Base-by-base conservation (phyloP, 2,797 vertebrate genomes). In the Hippocampus kuda region DNA sequence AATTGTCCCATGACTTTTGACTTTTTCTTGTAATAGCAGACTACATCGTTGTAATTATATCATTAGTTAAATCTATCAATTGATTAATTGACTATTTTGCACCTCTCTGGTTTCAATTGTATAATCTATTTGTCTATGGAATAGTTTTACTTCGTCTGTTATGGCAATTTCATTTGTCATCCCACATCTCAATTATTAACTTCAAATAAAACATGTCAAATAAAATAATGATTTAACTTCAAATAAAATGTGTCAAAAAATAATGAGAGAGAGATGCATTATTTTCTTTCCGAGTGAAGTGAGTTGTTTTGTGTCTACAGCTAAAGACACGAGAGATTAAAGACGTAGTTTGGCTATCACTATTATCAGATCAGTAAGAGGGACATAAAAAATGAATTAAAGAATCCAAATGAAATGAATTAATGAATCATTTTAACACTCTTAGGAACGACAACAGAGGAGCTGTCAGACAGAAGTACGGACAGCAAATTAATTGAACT, bases 1-100 rank as follows among this genome's bases (percentile, higher is more conserved):
- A 41, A 38, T 56, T 26, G 12, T 15, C 15, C 42, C 42, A 44
- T 44, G 42, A 44, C 42, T 13, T 44, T 44, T 18, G 48, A 49
- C 16, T 49, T 66, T 51, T 26, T 49, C 27, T 27, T 46, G 27
- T 27, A 6, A 49, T 70, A 61, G 51, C 49, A 65, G 69, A 22
- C 51, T 4, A 22, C 59, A 60, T 30, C 18, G 15, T 66, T 80
- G 13, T 75, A 77, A 86, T 87, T 82, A 79, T 71, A 84, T 60
- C 79, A 69, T 77, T 82, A 79, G 68, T 67, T 82, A 69, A 75
- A 72, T 82, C 79, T 72, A 68, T 53, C 11, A 68, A 53, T 8
- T 9, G 9, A 20, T 22, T 53, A 10, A n/a, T 53, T 9, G 20
- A 53, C 24, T 61, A 20, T 61, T 30, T 30, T 61, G 59, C 24